phyloP scores from a whole-genome alignment of 2,113 vertebrate species.

The Larimichthys polyactis region DNA sequence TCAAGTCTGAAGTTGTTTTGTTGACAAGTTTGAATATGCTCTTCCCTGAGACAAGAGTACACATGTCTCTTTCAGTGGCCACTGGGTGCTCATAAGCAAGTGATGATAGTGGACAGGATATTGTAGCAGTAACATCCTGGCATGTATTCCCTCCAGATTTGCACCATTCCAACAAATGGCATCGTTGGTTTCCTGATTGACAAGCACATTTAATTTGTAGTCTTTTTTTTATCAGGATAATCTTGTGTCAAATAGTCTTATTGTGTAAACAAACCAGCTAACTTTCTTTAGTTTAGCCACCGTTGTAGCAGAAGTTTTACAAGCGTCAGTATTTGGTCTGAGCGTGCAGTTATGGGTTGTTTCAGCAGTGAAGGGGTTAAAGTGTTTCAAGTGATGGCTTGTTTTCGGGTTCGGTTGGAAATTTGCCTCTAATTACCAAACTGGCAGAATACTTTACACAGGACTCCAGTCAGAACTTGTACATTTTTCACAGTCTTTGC shows the following conservation, averaged over 20 bases:
- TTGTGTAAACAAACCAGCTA: no score
- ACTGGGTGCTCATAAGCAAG: neutral
- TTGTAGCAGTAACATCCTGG: neutral
- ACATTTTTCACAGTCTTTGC: neutral
- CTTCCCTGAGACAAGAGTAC: neutral
- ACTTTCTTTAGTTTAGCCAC: no score
- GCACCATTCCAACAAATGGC: no score
- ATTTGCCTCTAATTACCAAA: neutral
- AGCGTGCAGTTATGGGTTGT: neutral
- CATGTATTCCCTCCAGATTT: no score
- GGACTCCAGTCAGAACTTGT: neutral
- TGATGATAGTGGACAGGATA: neutral
- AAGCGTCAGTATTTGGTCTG: neutral
- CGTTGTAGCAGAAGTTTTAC: no score
- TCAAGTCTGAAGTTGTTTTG: neutral
- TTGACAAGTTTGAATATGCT: neutral
- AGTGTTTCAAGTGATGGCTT: neutral
- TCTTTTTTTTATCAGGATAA: no score
- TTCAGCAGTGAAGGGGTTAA: neutral
- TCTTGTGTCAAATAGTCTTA: no score
- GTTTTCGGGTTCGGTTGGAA: constrained; percentile 1
- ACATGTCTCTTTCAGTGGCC: neutral
- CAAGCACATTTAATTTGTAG: no score
- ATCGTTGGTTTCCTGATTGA: no score
- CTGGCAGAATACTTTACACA: neutral